phyloP scores from a whole-genome alignment of 1,140 invertebrate species.

The Macrotrachela quadricornifera region DNA sequence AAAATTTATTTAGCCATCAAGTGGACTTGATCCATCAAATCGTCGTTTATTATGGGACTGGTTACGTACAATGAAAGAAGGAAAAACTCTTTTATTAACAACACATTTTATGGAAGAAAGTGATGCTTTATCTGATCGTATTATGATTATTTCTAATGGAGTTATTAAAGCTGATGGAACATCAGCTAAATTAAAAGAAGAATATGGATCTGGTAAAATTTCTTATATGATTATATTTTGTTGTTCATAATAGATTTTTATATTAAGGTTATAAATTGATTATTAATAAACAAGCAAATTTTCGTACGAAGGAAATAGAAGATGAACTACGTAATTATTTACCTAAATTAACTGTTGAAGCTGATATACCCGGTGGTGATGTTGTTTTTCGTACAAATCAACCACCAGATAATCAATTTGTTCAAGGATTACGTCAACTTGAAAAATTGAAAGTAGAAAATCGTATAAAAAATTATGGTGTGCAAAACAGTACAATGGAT shows the following conservation, averaged over 20 bases:
- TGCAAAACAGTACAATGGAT: conserved; percentile 58
- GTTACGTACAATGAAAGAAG: conserved; percentile 28
- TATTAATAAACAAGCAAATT: too few species aligned
- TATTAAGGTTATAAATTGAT: too few species aligned
- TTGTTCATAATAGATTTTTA: conserved; percentile 25
- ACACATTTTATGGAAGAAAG: conserved; percentile 98
- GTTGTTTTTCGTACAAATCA: too few species aligned
- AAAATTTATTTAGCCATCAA: conserved; percentile 34
- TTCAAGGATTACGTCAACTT: too few species aligned
- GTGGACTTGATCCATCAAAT: conserved; percentile 79
- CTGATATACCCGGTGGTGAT: too few species aligned
- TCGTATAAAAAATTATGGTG: conserved; percentile 50
- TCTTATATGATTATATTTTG: conserved; percentile 47
- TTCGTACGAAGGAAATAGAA: too few species aligned
- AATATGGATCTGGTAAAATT: conserved; percentile 34
- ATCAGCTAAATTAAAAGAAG: conserved; percentile 39
- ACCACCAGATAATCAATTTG: too few species aligned
- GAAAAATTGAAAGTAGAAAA: conserved; percentile 25
- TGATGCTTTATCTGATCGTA: conserved; percentile 64
- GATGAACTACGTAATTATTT: too few species aligned
- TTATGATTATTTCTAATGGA: conserved; percentile 2
- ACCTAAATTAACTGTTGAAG: too few species aligned
- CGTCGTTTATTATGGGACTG: conserved; percentile 64
- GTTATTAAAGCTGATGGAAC: conserved; percentile 1
- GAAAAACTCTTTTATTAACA: conserved; percentile 64